Percentiles rank a stretch among this genome's conserved stretches.
phyloP scores from a whole-genome alignment of 1,140 invertebrate species.

The Spodoptera frugiperda region DNA sequence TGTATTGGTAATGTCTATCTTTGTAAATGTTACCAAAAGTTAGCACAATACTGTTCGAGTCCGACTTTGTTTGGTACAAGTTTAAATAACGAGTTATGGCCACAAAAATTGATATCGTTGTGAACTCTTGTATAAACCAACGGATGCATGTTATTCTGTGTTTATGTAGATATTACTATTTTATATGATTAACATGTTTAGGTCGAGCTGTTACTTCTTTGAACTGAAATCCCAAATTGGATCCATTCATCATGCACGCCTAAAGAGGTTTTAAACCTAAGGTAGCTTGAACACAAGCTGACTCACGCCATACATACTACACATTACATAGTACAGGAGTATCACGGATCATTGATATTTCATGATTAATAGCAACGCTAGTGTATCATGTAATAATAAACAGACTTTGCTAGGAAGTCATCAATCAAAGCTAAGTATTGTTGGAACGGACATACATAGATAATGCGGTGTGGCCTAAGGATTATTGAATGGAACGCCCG shows the following conservation, averaged over 20 bases:
- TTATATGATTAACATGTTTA: no score
- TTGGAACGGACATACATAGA: slow-evolving; percentile 25
- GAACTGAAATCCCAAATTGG: background rate
- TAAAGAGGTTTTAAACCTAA: no score
- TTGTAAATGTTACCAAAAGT: no score
- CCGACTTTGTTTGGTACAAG: background rate
- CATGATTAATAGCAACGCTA: slow-evolving; percentile 6
- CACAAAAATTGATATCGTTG: no score
- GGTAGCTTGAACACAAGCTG: no score
- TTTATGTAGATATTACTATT: no score
- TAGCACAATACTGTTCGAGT: background rate
- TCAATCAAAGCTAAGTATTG: slow-evolving; percentile 44
- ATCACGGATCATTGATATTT: background rate
- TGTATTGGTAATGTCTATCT: background rate
- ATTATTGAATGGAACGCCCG: slow-evolving; percentile 17
- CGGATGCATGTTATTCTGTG: no score
- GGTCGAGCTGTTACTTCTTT: no score
- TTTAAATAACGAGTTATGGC: no score
- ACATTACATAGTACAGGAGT: no score
- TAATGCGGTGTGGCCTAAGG: slow-evolving; percentile 17
- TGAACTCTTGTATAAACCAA: no score
- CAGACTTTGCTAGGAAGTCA: slow-evolving; percentile 32
- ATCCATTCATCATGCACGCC: background rate
- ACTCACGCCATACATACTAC: no score
- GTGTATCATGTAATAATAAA: slow-evolving; percentile 26